These are phyloP conservation scores for Nymphalis urticae DNA, from an alignment of 2,888 invertebrate species.

Conservation along the genomic window DNA sequence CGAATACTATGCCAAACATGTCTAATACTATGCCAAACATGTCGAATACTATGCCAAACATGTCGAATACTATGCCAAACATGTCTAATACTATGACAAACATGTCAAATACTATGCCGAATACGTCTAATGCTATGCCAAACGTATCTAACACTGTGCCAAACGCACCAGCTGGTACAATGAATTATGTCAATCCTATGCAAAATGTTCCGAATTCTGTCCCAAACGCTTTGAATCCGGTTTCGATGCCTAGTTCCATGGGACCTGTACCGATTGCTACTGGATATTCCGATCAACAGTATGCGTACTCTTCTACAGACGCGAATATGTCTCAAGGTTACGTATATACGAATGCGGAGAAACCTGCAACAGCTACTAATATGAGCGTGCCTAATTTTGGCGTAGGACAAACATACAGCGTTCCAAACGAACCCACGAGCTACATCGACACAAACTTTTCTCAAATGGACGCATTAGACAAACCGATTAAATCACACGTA, in stretches of 20 bases:
- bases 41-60: slow-evolving; percentile 19
- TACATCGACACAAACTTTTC: slow-evolving; percentile 48
- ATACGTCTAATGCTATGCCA: neutral
- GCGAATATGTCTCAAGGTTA: slow-evolving; percentile 57
- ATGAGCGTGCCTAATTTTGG: slow-evolving; percentile 46
- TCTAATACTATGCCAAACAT: slow-evolving; percentile 16
- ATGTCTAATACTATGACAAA: slow-evolving; percentile 27
- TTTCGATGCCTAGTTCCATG: neutral
- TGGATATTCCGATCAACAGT: slow-evolving; percentile 51
- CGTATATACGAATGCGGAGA: slow-evolving; percentile 58
- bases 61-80: slow-evolving; percentile 20
- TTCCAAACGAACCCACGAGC: slow-evolving; percentile 36
- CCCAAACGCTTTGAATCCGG: slow-evolving; percentile 15
- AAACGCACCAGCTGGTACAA: slow-evolving; percentile 1
- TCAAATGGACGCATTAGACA: slow-evolving; percentile 63
- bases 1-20: slow-evolving; percentile 17
- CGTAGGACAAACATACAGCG: slow-evolving; percentile 46
- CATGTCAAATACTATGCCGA: slow-evolving; percentile 12
- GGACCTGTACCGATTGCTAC: slow-evolving; percentile 15
- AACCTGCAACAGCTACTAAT: slow-evolving; percentile 47
- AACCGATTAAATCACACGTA: slow-evolving; percentile 73
- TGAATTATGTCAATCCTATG: slow-evolving; percentile 11
- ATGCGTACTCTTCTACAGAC: slow-evolving; percentile 50
- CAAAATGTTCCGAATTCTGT: slow-evolving; percentile 25
- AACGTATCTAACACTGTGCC: neutral